Evolutionary conservation across 2,888 invertebrate species (phyloP), one percentile per base, ranked within the genome.

Genomic region (Eutolmus rufibarbis): DNA sequence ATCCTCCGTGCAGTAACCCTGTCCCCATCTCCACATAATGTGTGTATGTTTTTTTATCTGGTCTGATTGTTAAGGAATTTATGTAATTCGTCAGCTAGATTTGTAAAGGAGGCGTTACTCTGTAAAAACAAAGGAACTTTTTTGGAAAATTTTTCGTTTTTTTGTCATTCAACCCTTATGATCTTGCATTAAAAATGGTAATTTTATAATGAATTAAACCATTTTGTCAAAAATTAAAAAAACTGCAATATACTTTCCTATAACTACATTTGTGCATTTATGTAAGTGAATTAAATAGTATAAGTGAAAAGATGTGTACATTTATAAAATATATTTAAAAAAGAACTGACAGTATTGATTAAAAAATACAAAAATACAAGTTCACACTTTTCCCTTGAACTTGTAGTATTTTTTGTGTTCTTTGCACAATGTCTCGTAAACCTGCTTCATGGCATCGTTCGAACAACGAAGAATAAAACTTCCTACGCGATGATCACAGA

Each of bases 341-440:
- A 23, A 28, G 8, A 8, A 37, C 16, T n/a, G 16, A 40, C n/a
- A 37, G 2, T 40, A 28, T 2, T 31, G n/a, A 77, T 3, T 5
- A 46, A 46, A 14, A 46, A 14, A 46, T 16, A 14, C 16, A 46
- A 14, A 46, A 14, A 46, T 16, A 14, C 16, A 46, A 34, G 28
- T 14, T 34, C 89, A 92, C 74, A 92, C 91, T 89, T 92, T 93
- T 85, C 92, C 92, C 46, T 91, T 91, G 88, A 93, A 93, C 79
- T 92, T 92, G 89, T 91, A 91, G 87, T 92, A 91, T 88, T 92
- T 93, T 87, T 91, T 90, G 87, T 92, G 91, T 78, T 92, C 92
- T 89, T 91, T 92, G 28, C 91, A 89, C 31, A 92, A 89, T 3
- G 89, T 89, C 87, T 92, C 91, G 81, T 92, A 93, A 51, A 92